phyloP scores from a whole-genome alignment of 1,140 invertebrate genomes.

The Aphidius ervi region DNA sequence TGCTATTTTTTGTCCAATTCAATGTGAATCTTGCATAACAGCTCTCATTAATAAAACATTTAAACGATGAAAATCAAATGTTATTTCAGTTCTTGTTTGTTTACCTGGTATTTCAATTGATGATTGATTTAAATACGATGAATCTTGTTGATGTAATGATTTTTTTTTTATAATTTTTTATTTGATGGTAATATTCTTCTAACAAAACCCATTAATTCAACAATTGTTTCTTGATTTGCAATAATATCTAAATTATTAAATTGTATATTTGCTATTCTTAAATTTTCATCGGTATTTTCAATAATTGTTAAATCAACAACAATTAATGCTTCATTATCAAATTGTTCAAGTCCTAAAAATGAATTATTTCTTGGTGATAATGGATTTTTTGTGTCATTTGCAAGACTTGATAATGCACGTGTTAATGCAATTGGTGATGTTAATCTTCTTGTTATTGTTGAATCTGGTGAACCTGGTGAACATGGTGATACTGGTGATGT shows the following conservation, averaged over 20 bases:
- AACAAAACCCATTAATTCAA: constrained; percentile 85
- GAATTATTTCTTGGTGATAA: constrained; percentile 40
- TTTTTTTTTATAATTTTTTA: constrained; percentile 35
- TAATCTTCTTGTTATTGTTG: constrained; percentile 38
- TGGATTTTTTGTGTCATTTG: constrained; percentile 36
- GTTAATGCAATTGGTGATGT: constrained; percentile 60
- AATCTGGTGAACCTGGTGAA: constrained; percentile 68
- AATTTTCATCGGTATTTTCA: constrained; percentile 58
- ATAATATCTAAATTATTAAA: constrained; percentile 95
- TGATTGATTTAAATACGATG: too few relatives aligned
- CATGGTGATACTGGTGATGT: constrained; percentile 73
- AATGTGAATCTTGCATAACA: constrained; percentile 65
- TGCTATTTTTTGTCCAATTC: constrained; percentile 83
- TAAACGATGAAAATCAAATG: constrained; percentile 88
- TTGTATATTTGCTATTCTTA: constrained; percentile 79
- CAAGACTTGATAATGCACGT: constrained; percentile 56
- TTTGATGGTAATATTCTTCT: constrained; percentile 65
- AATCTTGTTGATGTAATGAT: constrained; percentile 28
- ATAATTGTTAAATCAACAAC: constrained; percentile 76
- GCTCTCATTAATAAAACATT: constrained; percentile 83
- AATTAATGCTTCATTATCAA: constrained; percentile 80
- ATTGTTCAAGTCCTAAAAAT: constrained; percentile 43
- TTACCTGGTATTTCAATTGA: constrained; percentile 37
- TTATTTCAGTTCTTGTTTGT: constrained; percentile 67
- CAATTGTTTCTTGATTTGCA: constrained; percentile 93